Evolutionary conservation across 2,797 vertebrate genomes (phyloP), one percentile per base, ranked within the genome.

Genomic region (Neomorphus geoffroyi): DNA sequence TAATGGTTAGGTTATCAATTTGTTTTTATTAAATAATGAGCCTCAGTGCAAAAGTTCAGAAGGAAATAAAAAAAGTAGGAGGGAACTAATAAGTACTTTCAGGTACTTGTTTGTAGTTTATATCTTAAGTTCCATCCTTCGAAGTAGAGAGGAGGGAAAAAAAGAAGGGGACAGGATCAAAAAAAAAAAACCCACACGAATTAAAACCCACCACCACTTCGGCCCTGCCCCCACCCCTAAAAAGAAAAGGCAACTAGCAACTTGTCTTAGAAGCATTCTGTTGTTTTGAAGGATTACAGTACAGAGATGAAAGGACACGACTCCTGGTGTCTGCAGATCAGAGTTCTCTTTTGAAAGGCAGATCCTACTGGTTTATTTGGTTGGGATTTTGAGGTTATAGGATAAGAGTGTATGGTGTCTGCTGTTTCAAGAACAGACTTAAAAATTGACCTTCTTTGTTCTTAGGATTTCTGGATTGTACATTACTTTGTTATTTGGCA

Each of bases 161-260:
- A 11, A 35, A 39, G 57, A 45, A 14, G 6, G 7, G 1, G 4
- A 6, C 45, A 18, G 3, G 7, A 58, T 10, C 2, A 16, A 11
- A 4, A 17, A 30, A 35, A 41, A 10, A 51, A 41, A 41, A 41
- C 39, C 43, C 43, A 18, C 18, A 45, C 45, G 32, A 32, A 35
- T 4, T 10, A 33, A 12, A 37, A 26, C 18, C 6, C 10, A 11
- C 2, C 10, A 6, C 1, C 23, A 6, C 12, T 2, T 22, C 6
- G 5, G 5, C 5, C 8, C 6, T 5, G 13, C 11, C 4, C n/a
- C n/a, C n/a, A n/a, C n/a, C n/a, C n/a, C n/a, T n/a, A n/a, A n/a
- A 41, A 41, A 32, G 6, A 35, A 39, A 19, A 26, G 33, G 5
- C 23, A 67, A 24, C 4, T 35, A 43, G 21, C 16, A 18, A 5